Base-by-base conservation (phyloP, 2,888 invertebrate genomes). In the Polylopha cassiicola region DNA sequence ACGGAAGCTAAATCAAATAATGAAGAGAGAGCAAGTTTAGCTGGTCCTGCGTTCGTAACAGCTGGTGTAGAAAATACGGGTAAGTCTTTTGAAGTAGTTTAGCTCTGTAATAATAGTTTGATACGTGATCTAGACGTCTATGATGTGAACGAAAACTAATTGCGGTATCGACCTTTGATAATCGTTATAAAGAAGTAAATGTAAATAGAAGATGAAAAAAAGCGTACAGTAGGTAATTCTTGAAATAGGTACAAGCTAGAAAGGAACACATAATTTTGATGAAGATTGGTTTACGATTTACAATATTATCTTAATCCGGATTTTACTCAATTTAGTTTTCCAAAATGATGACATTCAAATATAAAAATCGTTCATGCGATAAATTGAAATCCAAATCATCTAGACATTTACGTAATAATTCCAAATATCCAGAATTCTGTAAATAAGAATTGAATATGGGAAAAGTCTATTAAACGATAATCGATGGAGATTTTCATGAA, bases 31-130 rank as follows among this genome's bases (percentile, higher is more conserved):
- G 58, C 73, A 52, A 39, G 37, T 16, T 44, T 53, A 10, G 29
- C n/a, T 65, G 59, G 77, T 32, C 39, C 43, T 15, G 18, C 29
- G 47, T 43, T 46, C 39, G 61, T 57, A 74, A 74, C 78, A 79
- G 74, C 73, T 79, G 78, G 69, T 65, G 49, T 46, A 38, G 41
- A 28, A 52, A 57, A 58, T 56, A 49, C 56, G 58, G 48, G 53
- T 56, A 55, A 73, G 67, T 73, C 67, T 67, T 71, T 72, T 67
- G 64, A 68, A 77, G 74, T 67, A 68, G 66, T 70, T 74, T 63
- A 59, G 61, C 65, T 61, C 64, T 64, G 61, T 58, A 55, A 64
- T 69, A 71, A 72, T 64, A 67, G 63, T 65, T 60, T 56, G 55
- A 60, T 62, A 61, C 58, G 56, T 58, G 60, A 61, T 56, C 57